Conservation (phyloP, 2,113 vertebrate genomes). For the Theristicus caerulescens region DNA sequence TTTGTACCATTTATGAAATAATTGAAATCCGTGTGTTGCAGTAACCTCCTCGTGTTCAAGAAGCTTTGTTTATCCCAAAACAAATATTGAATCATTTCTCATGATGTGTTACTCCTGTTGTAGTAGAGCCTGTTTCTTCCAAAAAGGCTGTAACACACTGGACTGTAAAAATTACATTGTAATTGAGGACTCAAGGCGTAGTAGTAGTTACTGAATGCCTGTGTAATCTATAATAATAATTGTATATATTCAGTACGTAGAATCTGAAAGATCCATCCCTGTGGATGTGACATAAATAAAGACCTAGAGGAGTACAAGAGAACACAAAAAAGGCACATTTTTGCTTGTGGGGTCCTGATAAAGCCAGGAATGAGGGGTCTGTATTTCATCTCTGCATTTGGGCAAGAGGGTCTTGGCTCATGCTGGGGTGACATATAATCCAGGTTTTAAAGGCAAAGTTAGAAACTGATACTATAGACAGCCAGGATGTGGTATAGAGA, state of each 20-base stretch:
- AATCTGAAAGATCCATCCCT: not conserved
- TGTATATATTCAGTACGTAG: not conserved
- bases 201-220: not conserved
- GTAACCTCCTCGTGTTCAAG: not conserved
- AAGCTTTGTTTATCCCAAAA: not conserved
- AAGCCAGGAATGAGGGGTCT: not conserved
- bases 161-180: not conserved
- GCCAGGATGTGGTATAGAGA: not conserved
- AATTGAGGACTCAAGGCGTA: not conserved
- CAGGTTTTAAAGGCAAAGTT: not conserved
- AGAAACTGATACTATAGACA: not conserved
- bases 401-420: not conserved
- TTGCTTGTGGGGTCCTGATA: not conserved
- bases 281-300: not conserved
- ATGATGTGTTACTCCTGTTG: not conserved
- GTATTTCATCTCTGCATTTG: not conserved
- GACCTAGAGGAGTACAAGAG: not conserved
- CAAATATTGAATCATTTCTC: not conserved
- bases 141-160: not conserved
- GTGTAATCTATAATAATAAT: not conserved
- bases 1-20: not conserved
- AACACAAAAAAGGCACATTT: not conserved
- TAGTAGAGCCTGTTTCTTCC: not conserved
- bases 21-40: not conserved
- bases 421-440: rapidly evolving